Percentiles rank a stretch among this genome's conserved stretches.
Conservation (phyloP, 1,140 invertebrate genomes). For the Euglossa dilemma region DNA sequence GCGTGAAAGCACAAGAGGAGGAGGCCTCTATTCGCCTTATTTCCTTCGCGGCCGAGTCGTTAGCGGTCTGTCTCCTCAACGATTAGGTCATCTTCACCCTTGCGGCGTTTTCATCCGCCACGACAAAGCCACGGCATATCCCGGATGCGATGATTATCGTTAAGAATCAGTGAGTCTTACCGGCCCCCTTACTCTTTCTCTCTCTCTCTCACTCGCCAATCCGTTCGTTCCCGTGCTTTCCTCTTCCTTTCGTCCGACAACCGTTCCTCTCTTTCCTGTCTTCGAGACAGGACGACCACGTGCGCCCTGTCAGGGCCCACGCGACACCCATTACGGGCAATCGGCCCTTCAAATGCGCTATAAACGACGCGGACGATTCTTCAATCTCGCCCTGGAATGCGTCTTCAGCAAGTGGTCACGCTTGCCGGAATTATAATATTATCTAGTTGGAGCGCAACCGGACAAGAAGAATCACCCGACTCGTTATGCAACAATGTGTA, state of each 20-base stretch:
- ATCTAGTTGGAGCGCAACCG: conserved; percentile 50
- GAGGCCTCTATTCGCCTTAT: background rate
- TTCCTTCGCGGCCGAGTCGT: conserved; percentile 6
- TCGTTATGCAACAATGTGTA: conserved; percentile 38
- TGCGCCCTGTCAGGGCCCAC: conserved; percentile 72
- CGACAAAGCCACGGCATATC: conserved; percentile 61
- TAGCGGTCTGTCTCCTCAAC: conserved; percentile 19
- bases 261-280: conserved; percentile 48
- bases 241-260: background rate
- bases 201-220: conserved; percentile 4
- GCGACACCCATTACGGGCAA: conserved; percentile 72
- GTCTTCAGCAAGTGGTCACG: conserved; percentile 41
- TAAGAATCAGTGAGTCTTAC: conserved; percentile 59
- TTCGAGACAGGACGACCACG: conserved; percentile 69
- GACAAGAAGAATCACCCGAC: conserved; percentile 49
- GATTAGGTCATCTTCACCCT: conserved; percentile 66
- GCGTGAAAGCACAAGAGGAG: background rate
- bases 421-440: conserved; percentile 56
- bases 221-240: background rate
- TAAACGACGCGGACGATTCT: conserved; percentile 56
- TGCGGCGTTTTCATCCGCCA: conserved; percentile 48
- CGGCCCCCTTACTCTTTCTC: too few relatives aligned
- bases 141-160: conserved; percentile 74
- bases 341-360: conserved; percentile 61
- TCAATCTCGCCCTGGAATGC: conserved; percentile 55